These are phyloP conservation scores for Fregata magnificens DNA, from an alignment of 2,113 vertebrate species.

Conservation along the genomic window DNA sequence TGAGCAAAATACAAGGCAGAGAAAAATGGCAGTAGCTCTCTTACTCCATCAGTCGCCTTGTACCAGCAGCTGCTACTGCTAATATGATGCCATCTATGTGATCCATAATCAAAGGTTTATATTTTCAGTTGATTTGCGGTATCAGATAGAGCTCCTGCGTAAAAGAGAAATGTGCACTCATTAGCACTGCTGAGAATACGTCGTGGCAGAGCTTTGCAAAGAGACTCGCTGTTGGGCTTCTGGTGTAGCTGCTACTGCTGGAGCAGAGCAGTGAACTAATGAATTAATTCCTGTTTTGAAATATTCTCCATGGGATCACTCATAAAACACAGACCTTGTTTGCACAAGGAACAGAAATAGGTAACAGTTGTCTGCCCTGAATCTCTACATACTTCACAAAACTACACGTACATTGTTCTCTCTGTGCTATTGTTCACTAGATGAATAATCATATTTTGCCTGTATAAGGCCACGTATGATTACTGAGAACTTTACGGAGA, in stretches of 20 bases:
- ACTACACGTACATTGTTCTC: background rate
- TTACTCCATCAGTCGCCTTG: background rate
- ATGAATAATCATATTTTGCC: background rate
- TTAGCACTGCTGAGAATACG: background rate
- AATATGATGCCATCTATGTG: background rate
- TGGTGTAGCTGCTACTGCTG: background rate
- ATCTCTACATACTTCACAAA: background rate
- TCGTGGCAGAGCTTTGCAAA: background rate
- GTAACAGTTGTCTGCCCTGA: background rate
- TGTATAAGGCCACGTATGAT: background rate
- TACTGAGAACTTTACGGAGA: background rate
- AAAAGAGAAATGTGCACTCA: constrained; percentile 10
- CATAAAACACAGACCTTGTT: constrained; percentile 27
- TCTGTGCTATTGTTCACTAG: background rate
- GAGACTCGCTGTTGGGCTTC: constrained; percentile 21
- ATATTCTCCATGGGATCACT: constrained; percentile 6
- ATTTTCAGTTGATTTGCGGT: constrained; percentile 3
- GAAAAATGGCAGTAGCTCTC: background rate
- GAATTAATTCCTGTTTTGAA: constrained; percentile 48
- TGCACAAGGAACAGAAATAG: constrained; percentile 4
- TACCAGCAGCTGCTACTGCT: background rate
- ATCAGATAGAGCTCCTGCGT: background rate
- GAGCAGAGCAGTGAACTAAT: background rate
- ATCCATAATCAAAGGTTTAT: constrained; percentile 28
- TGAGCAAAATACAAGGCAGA: background rate